Conservation (phyloP, 2,113 vertebrate species). For the Ceyx melanurus region DNA sequence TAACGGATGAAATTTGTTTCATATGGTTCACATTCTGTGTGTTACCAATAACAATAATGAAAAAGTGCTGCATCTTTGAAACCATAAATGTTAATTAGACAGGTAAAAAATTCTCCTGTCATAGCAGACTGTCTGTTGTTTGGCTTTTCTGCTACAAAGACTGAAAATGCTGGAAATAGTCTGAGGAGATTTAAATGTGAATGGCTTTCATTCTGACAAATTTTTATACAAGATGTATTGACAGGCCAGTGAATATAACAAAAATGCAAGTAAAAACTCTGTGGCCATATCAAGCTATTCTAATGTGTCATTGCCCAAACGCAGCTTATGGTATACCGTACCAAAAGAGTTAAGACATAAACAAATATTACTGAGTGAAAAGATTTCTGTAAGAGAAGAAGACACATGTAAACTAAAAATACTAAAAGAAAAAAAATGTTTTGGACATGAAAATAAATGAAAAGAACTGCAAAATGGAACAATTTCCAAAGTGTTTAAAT, state of each 20-base stretch:
- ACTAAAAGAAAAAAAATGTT: background rate
- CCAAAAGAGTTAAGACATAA: background rate
- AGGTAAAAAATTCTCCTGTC: background rate
- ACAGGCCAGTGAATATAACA: background rate
- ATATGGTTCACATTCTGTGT: conserved; percentile 88
- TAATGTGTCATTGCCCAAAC: background rate
- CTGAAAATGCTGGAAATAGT: background rate
- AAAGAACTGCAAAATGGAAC: background rate
- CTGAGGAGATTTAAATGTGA: background rate
- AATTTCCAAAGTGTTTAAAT: background rate
- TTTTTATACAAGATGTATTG: background rate
- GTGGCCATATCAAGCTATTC: background rate
- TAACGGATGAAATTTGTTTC: conserved; percentile 87
- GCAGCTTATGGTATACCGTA: background rate
- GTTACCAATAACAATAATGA: conserved; percentile 26
- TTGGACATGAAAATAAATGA: background rate
- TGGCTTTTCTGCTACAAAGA: background rate
- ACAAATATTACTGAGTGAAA: background rate
- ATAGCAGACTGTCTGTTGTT: background rate
- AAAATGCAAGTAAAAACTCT: background rate
- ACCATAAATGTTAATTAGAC: background rate
- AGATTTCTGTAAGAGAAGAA: background rate
- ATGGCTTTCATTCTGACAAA: background rate
- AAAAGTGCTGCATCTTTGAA: background rate
- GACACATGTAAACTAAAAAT: background rate